A percentile compares a stretch with the other conserved stretches of the same genome.
These are phyloP conservation scores for Catostylus mosaicus DNA, from an alignment of 30 jellyfish, hydroid and myxozoan genomes.

Conservation along the genomic window DNA sequence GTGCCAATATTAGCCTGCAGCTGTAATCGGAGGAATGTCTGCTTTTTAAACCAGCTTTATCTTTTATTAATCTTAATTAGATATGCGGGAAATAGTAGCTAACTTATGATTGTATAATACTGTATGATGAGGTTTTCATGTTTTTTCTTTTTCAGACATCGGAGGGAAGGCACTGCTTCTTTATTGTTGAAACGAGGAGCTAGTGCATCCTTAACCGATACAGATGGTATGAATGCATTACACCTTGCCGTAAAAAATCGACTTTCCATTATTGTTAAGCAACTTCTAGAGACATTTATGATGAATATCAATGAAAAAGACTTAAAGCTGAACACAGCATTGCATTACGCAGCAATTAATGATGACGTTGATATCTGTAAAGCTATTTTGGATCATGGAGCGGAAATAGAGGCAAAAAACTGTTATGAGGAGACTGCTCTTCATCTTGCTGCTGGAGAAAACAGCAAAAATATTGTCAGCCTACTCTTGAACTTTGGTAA, in stretches of 20 bases:
- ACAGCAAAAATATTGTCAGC: not conserved
- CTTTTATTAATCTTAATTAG: no score
- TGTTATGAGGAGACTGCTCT: constrained; percentile 15
- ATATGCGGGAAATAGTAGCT: no score
- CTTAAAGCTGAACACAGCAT: constrained; percentile 26
- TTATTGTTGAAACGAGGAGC: constrained; percentile 43
- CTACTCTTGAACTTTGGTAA: constrained; percentile 1
- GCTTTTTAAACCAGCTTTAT: no score
- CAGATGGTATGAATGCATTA: constrained; percentile 48
- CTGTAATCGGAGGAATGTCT: no score
- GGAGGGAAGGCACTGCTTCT: constrained; percentile 22
- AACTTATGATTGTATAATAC: no score
- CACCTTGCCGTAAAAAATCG: constrained; percentile 48
- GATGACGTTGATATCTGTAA: constrained; percentile 33
- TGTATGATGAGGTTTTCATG: no score
- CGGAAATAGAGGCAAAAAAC: not conserved
- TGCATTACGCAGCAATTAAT: constrained; percentile 49
- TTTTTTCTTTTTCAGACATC: constrained; percentile 19
- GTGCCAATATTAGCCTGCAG: no score
- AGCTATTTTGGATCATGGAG: constrained; percentile 43
- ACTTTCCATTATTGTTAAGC: constrained; percentile 6
- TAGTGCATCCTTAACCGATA: constrained; percentile 15
- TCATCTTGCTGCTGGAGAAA: constrained; percentile 49
- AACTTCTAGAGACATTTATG: constrained; percentile 5
- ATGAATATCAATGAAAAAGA: constrained; percentile 27